Evolutionary conservation across 2,113 vertebrate genomes (phyloP).

Genomic region (Eidolon helvum): DNA sequence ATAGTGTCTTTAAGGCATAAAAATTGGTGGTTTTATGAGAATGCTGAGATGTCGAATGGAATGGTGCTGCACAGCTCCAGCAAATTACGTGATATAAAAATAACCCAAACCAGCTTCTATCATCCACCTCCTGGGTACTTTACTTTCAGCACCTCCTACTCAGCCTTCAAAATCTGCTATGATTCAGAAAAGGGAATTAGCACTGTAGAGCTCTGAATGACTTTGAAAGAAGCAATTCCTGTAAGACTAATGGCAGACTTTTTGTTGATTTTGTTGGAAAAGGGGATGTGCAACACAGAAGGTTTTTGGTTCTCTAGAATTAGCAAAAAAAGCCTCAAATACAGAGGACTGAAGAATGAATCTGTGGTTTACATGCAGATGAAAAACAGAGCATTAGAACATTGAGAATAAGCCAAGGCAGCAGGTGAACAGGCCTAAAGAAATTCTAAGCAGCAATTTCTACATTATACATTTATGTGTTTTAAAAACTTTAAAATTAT

Average conservation of each 20-base stretch:
- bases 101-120: constrained; percentile 32
- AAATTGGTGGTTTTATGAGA: background rate
- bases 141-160: constrained; percentile 59
- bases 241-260: background rate
- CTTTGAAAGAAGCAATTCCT: constrained; percentile 28
- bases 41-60: background rate
- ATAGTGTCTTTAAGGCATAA: background rate
- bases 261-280: constrained; percentile 20
- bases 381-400: background rate
- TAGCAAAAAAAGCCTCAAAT: background rate
- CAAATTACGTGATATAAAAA: constrained; percentile 52
- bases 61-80: background rate
- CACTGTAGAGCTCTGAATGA: background rate
- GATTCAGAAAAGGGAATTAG: constrained; percentile 54
- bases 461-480: background rate
- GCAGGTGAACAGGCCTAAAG: background rate
- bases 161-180: constrained; percentile 37
- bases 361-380: background rate
- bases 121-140: constrained; percentile 8
- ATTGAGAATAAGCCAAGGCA: background rate
- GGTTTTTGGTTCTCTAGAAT: background rate
- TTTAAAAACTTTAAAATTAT: constrained; percentile 29
- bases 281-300: background rate
- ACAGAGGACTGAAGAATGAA: background rate
- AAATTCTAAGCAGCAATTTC: background rate